Percentiles rank a stretch among this genome's conserved stretches.
phyloP scores from a whole-genome alignment of 2,797 vertebrate species.

The Xyrichtys novacula region DNA sequence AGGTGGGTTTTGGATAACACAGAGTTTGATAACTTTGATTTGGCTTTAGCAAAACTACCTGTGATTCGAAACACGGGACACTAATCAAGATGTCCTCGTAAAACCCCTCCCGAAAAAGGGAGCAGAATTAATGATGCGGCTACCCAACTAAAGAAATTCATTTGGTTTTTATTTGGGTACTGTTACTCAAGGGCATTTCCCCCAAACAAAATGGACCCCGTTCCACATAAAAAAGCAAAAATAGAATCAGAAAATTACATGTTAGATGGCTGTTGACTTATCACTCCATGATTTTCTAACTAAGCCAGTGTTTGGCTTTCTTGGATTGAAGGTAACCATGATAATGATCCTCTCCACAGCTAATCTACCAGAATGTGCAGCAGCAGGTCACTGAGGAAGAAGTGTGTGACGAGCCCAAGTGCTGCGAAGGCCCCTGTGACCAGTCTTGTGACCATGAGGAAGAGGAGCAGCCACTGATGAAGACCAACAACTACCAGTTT shows the following conservation, averaged over 20 bases:
- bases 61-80: constrained; percentile 3
- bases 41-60: constrained; percentile 9
- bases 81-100: background rate
- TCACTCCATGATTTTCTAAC: background rate
- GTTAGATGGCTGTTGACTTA: background rate
- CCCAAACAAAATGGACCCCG: background rate
- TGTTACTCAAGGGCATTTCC: background rate
- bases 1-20: constrained; percentile 53
- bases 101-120: constrained; percentile 7
- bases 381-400: constrained; percentile 80
- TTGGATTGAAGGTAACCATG: constrained; percentile 14
- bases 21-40: background rate
- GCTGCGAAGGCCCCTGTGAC: constrained; percentile 83
- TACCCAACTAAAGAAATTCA: constrained; percentile 22
- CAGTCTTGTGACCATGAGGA: constrained; percentile 90
- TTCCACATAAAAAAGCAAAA: background rate
- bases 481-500: constrained; percentile 97
- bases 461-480: constrained; percentile 89
- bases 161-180: background rate
- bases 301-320: background rate
- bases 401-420: constrained; percentile 78
- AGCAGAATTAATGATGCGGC: background rate
- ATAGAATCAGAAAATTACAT: background rate
- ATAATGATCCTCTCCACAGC: constrained; percentile 55
- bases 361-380: constrained; percentile 85